Percentiles rank a stretch among this genome's conserved stretches.
Conservation (phyloP, 2,888 invertebrate species). For the Dasysyrphus tricinctus region DNA sequence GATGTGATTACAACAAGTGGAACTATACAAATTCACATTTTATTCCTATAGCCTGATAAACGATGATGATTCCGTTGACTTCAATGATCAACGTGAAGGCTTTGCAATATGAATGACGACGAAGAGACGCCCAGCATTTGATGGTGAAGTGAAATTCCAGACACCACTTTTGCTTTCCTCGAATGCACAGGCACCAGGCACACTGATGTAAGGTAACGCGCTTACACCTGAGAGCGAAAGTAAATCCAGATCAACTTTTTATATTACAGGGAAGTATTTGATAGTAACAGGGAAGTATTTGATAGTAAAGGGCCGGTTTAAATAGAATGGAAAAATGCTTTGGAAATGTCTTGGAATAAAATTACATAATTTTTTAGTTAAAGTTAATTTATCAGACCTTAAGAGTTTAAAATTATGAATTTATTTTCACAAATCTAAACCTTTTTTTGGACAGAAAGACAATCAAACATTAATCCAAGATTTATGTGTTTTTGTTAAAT, state of each 20-base stretch:
- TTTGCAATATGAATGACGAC: neutral
- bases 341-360: neutral
- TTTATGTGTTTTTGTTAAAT: too few relatives aligned
- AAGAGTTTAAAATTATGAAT: too few relatives aligned
- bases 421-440: too few relatives aligned
- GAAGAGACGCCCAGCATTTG: slow-evolving; percentile 19
- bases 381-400: neutral
- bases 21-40: slow-evolving; percentile 22
- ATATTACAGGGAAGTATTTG: slow-evolving; percentile 13
- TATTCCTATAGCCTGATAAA: neutral
- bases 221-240: slow-evolving; percentile 56
- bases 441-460: too few relatives aligned
- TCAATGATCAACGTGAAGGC: neutral
- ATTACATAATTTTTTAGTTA: neutral
- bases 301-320: neutral
- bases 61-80: neutral
- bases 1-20: slow-evolving; percentile 49
- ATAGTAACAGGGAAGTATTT: slow-evolving; percentile 7
- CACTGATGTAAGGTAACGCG: slow-evolving; percentile 46
- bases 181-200: slow-evolving; percentile 10
- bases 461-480: too few relatives aligned
- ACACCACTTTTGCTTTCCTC: slow-evolving; percentile 65
- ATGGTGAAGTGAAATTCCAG: slow-evolving; percentile 63
- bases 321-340: neutral
- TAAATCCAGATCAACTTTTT: slow-evolving; percentile 36